Evolutionary conservation across 2,797 vertebrate species (phyloP), one percentile per base, ranked within the genome.

Genomic region (Pangasius krempfi): DNA sequence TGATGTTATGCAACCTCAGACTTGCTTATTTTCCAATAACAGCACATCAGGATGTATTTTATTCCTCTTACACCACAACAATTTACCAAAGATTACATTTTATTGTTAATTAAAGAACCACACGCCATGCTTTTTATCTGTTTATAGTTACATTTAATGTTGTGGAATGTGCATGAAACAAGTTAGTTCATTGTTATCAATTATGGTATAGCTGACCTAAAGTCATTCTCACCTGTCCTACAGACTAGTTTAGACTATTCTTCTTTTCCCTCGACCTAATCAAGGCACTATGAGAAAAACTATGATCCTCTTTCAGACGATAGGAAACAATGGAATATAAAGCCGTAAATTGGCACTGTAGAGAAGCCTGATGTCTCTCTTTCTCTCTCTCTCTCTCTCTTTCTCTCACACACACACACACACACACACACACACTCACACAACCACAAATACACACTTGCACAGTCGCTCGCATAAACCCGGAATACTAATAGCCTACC

Each of bases 361-460:
- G 33, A 79, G 87, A 86, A 84, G 72, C 37, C 86, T 95, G 94
- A 94, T 94, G 92, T 92, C 94, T 96, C 95, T 94, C 92, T 93
- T 94, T 96, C 95, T 94, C 92, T 93, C 94, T 96, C 95, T 96
- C 96, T 96, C 96, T 96, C 97, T 96, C 86, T 68, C 73, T 86
- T 91, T 79, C 50, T 79, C 47, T 52, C 47, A n/a, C 44, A 96
- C 97, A 96, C 89, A 75, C 76, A 86, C 91, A 82, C 90, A 90
- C 90, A 87, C 88, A 88, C 86, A 85, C 89, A 50, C 75, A 84
- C 87, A 52, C 62, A 72, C 52, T 84, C 40, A 30, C 84, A 27
- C 80, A 47, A 68, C 83, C 88, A 58, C 85, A 60, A n/a, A 73
- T 62, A 52, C 82, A 87, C 85, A 81, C 87, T 47, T 62, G 25